Evolutionary conservation across 2,797 vertebrate genomes (phyloP).

Genomic region (Myripristis jacobus): DNA sequence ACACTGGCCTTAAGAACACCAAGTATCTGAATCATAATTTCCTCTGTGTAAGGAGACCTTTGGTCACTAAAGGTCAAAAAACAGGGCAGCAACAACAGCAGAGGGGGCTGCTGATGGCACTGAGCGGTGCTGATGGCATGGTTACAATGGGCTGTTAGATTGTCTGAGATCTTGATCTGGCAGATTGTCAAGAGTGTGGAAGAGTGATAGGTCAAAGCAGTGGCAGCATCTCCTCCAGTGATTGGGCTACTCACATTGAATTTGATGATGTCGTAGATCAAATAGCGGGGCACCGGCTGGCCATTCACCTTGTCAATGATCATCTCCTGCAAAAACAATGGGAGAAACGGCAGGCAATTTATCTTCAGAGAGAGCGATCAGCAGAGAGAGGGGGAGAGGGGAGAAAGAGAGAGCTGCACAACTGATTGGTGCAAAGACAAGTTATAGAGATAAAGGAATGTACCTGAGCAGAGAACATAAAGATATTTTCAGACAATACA

Average conservation of each 20-base stretch:
- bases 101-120: background rate
- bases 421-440: background rate
- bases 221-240: conserved; percentile 18
- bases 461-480: background rate
- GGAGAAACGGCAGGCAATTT: conserved; percentile 7
- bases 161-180: conserved; percentile 19
- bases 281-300: conserved; percentile 94
- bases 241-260: conserved; percentile 91
- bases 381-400: background rate
- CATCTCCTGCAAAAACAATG: conserved; percentile 92
- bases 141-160: conserved; percentile 2
- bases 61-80: background rate
- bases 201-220: conserved; percentile 26
- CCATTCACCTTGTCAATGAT: conserved; percentile 98
- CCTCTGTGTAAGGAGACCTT: background rate
- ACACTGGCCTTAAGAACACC: background rate
- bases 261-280: conserved; percentile 99
- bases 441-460: background rate
- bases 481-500: background rate
- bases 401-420: background rate
- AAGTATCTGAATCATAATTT: conserved; percentile 14
- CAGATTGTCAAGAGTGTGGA: conserved; percentile 6
- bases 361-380: conserved; percentile 8
- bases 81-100: background rate
- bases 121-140: background rate